Base-by-base conservation (phyloP, 1,140 invertebrate genomes). In the Neelides sp. region DNA sequence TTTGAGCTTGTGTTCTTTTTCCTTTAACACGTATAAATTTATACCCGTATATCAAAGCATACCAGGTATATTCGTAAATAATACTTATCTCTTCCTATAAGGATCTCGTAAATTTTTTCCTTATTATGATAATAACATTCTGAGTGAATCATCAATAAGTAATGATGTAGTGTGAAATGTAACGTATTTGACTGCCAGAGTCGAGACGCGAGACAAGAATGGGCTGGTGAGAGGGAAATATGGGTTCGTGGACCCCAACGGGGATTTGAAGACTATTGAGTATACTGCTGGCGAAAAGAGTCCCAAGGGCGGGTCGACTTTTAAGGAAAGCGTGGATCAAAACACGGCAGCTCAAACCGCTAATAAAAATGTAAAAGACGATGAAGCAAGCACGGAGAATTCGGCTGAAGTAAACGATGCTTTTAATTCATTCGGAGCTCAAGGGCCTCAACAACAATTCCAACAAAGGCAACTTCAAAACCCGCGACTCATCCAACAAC, bases 221-320 rank as follows among this genome's bases (percentile, higher is more conserved):
- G 85, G 85, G 19, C 82, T 85, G 63, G 82, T 88, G 32, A 84
- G 85, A 64, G 85, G 85, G 39, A 85, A 83, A 27, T 89, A 86
- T 66, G 85, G 85, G 46, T 89, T 83, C 67, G 73, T 87, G 28
- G 84, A 88, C 63, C 76, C 79, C 32, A 74, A 78, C 27, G 85
- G 85, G 5, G 77, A 84, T 64, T 77, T 86, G 45, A 85, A 88
- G 69, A 73, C 82, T 36, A 82, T 88, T n/a, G 83, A 85, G 4
- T 90, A 89, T 67, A 61, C 63, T 19, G 69, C 70, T 20, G 68
- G 63, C 13, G 54, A 65, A 36, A 61, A 59, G 13, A 57, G 59
- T 17, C 64, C 42, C 8, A 17, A 19, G 19, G 4, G 4, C 10
- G 7, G n/a, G n/a, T n/a, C n/a, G n/a, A n/a, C n/a, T n/a, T n/a